Evolutionary conservation across 2,888 invertebrate genomes (phyloP).

Genomic region (Arge pagana): DNA sequence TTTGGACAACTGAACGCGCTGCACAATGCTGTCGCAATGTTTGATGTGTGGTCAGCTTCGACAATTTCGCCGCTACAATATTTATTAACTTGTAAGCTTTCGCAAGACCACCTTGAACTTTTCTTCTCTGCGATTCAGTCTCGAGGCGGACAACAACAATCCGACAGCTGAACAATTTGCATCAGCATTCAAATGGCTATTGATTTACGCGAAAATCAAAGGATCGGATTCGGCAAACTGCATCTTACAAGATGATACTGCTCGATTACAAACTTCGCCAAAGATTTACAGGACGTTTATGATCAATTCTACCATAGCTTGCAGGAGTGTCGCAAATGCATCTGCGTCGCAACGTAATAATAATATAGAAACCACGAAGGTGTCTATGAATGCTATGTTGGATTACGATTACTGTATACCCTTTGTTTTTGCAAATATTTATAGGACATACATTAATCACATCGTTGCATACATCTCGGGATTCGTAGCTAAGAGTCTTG

Average conservation of each 20-base stretch:
- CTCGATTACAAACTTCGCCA: neutral
- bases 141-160: neutral
- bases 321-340: too few relatives aligned
- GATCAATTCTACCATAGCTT: neutral
- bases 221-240: neutral
- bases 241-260: neutral
- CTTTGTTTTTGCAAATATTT: neutral
- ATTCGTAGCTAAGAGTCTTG: neutral
- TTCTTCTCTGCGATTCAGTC: neutral
- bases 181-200: neutral
- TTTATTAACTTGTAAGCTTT: neutral
- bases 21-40: neutral
- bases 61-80: neutral
- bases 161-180: conserved; percentile 6
- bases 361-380: too few relatives aligned
- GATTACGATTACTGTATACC: neutral
- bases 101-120: neutral
- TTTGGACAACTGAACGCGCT: too few relatives aligned
- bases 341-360: too few relatives aligned
- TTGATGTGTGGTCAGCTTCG: neutral
- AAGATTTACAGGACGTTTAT: neutral
- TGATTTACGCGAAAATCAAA: neutral
- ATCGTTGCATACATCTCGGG: neutral
- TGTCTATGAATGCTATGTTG: too few relatives aligned
- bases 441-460: neutral